A percentile compares a stretch with the other conserved stretches of the same genome.
These are phyloP conservation scores for Oxygymnocypris stewartii DNA, from an alignment of 2,113 vertebrate species.

Conservation along the genomic window DNA sequence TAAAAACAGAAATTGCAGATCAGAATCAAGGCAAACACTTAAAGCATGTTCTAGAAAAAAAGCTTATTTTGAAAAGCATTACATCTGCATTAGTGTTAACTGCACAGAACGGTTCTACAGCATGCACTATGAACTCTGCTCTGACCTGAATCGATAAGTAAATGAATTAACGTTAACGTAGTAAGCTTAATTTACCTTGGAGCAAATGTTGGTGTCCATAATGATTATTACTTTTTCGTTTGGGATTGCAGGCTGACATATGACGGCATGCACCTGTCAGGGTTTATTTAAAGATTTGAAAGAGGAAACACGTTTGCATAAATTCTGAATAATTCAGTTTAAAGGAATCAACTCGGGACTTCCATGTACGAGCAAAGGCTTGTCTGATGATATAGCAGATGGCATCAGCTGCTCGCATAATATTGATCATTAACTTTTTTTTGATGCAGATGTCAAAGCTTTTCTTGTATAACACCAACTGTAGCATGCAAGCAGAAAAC, in stretches of 20 bases:
- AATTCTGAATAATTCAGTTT: background rate
- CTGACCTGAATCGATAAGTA: constrained; percentile 9
- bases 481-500: background rate
- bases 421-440: background rate
- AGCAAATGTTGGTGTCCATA: background rate
- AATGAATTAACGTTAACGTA: background rate
- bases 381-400: background rate
- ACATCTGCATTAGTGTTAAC: background rate
- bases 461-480: background rate
- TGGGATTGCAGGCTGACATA: background rate
- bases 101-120: background rate
- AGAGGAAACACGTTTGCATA: background rate
- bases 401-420: background rate
- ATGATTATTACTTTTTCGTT: background rate
- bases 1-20: background rate
- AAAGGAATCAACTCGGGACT: background rate
- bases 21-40: background rate
- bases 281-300: background rate
- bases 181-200: background rate
- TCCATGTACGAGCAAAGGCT: background rate
- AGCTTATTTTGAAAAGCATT: background rate
- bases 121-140: background rate
- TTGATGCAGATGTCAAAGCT: background rate
- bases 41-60: background rate
- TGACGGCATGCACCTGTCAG: background rate